These are phyloP conservation scores for Pheucticus melanocephalus DNA, from an alignment of 2,113 vertebrate species.

Conservation along the genomic window DNA sequence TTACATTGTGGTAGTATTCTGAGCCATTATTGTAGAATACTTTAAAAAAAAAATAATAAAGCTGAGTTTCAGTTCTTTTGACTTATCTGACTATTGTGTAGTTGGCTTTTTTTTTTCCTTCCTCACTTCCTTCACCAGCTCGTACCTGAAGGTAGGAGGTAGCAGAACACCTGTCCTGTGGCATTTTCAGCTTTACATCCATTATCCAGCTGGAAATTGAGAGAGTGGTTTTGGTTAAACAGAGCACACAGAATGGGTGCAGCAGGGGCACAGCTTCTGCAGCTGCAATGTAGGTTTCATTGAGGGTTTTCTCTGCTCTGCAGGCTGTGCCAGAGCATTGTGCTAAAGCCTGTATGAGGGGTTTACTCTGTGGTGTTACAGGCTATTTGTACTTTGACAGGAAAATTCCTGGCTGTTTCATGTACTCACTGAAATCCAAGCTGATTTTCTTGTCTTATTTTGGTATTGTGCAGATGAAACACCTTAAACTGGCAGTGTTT, in stretches of 20 bases:
- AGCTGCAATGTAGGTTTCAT: not conserved
- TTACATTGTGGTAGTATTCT: slow-evolving; percentile 33
- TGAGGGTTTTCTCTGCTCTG: not conserved
- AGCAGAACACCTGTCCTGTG: not conserved
- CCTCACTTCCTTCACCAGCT: not conserved
- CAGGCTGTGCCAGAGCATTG: not conserved
- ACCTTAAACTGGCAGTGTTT: not conserved
- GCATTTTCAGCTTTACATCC: not conserved
- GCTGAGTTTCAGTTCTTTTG: slow-evolving; percentile 19
- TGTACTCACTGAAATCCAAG: not conserved
- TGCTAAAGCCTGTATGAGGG: not conserved
- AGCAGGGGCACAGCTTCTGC: not conserved
- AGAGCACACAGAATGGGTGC: not conserved
- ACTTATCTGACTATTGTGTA: not conserved
- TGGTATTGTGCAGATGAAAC: not conserved
- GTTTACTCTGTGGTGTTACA: not conserved
- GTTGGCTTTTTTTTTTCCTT: not conserved
- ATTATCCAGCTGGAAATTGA: not conserved
- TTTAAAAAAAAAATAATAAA: slow-evolving; percentile 20
- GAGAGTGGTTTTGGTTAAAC: not conserved
- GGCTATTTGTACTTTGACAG: not conserved
- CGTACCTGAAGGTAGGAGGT: not conserved
- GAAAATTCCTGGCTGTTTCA: not conserved
- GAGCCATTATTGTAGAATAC: slow-evolving; percentile 63
- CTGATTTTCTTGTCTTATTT: not conserved